Evolutionary conservation across 2,888 invertebrate genomes (phyloP), one percentile per base, ranked within the genome.

Genomic region (Patella pellucida): DNA sequence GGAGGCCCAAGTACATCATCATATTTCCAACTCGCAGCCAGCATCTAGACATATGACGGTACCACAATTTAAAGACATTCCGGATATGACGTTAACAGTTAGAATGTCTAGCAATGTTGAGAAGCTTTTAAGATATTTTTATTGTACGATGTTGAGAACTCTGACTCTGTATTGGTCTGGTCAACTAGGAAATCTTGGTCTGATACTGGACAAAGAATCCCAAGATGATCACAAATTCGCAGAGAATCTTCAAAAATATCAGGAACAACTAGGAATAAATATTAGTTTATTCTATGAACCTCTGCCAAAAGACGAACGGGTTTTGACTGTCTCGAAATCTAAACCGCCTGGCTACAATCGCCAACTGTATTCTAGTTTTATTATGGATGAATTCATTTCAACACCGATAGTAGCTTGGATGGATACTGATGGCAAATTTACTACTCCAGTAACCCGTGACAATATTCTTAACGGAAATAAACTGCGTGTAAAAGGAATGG

Each of bases 141-240:
- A 62, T 14, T 62, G 62, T 19, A 62, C 62, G 2, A 14, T 23
- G 19, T 23, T 62, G 9, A 62, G 62, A 14, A 62, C 12, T 12
- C 3, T 23, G 11, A 14, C 23, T 11, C 23, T 62, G 19, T 62
- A 62, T 19, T 62, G 62, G 62, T 62, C 62, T 3, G 12, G 23
- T 3, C 12, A 62, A 3, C 19, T 62, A 7, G 62, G 62, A 0
- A 0, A 11, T 4, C 11, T 62, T 11, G 62, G 62, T 3, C 11
- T 62, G 19, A 62, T 62, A 23, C 62, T 62, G 11, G 62, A 62
- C 23, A 62, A 62, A 4, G 62, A 62, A 62, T 62, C 62, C 62
- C 19, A 23, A 3, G 19, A 62, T 3, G 19, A 62, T 23, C 11
- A 12, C 23, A 62, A 62, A 62, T 19, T 62, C 19, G 62, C 62